A percentile compares a stretch with the other conserved stretches of the same genome.
These are phyloP conservation scores for Necrosyrtes monachus DNA, from an alignment of 2,797 vertebrate genomes.

Conservation along the genomic window DNA sequence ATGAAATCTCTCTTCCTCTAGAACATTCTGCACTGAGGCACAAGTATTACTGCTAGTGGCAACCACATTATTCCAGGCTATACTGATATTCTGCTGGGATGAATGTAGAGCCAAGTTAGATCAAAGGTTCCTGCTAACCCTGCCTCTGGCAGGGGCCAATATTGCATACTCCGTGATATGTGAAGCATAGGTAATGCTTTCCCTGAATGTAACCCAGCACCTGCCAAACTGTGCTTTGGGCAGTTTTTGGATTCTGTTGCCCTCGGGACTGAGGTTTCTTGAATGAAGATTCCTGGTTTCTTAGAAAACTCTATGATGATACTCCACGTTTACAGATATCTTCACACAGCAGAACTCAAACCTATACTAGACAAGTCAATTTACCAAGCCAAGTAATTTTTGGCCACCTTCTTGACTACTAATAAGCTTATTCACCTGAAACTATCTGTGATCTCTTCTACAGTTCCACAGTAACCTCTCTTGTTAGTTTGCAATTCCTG, in stretches of 20 bases:
- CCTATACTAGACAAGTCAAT: not conserved
- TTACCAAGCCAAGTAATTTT: not conserved
- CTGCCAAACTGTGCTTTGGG: not conserved
- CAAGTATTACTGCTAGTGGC: too few relatives aligned
- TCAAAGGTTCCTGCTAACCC: not conserved
- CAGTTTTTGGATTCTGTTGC: not conserved
- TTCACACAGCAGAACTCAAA: not conserved
- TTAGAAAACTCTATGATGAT: not conserved
- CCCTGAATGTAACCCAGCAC: not conserved
- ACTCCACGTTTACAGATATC: not conserved
- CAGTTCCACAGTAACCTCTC: not conserved
- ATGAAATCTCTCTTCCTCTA: not conserved
- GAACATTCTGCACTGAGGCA: not conserved
- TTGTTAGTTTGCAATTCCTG: not conserved
- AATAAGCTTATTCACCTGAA: not conserved
- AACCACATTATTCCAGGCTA: not conserved
- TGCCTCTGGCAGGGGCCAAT: not conserved
- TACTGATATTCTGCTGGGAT: not conserved
- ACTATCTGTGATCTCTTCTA: not conserved
- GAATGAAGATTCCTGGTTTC: not conserved
- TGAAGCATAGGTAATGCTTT: not conserved
- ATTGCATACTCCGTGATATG: rapidly evolving
- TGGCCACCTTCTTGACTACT: not conserved
- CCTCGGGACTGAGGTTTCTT: not conserved
- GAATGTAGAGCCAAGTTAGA: not conserved